Percentiles rank a stretch among this genome's conserved stretches.
phyloP scores from a whole-genome alignment of 2,113 vertebrate species.

The Meleagris gallopavo region DNA sequence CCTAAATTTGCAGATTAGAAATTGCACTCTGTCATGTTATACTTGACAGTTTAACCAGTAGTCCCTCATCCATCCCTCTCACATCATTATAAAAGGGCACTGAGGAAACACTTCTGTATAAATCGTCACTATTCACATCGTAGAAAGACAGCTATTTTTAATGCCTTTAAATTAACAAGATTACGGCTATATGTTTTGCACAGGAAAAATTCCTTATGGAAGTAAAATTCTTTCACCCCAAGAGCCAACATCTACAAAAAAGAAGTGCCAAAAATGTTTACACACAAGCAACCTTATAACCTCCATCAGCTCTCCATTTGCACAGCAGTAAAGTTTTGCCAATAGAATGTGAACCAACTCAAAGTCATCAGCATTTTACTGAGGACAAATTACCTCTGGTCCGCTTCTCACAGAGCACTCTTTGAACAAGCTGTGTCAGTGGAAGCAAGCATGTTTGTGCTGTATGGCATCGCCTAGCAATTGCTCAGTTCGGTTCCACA shows the following conservation, averaged over 20 bases:
- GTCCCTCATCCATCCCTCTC: background rate
- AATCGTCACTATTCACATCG: background rate
- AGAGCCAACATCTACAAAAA: background rate
- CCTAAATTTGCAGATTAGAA: background rate
- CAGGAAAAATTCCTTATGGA: background rate
- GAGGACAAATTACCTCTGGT: background rate
- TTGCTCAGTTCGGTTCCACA: background rate
- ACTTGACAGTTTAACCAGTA: background rate
- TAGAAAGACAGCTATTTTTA: background rate
- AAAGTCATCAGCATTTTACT: background rate
- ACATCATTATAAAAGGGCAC: background rate
- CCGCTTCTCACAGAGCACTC: background rate
- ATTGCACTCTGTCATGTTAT: accelerated
- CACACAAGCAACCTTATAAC: background rate
- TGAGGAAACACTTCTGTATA: background rate
- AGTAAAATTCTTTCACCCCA: background rate
- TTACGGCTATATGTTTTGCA: background rate
- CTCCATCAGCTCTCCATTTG: background rate
- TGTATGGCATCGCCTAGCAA: background rate
- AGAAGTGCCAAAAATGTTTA: background rate
- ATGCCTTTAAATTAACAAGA: background rate
- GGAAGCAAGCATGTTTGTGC: background rate
- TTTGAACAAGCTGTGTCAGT: background rate
- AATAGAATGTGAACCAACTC: background rate
- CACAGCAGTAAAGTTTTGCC: background rate